Conservation (phyloP, 2,797 vertebrate genomes). For the Hozukius guyotensis region DNA sequence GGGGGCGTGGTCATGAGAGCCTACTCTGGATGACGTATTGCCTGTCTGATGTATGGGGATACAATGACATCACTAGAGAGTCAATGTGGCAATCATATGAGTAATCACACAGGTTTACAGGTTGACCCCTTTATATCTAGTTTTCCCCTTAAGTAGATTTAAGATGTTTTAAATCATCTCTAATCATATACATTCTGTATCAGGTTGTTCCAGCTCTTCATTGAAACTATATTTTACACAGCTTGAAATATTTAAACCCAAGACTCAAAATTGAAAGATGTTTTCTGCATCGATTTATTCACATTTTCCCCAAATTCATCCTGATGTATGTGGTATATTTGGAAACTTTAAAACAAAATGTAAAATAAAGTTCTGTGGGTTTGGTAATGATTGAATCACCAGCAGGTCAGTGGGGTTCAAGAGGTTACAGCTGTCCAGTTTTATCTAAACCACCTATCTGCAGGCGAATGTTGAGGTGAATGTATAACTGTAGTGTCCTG, state of each 20-base stretch:
- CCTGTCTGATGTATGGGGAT: neutral
- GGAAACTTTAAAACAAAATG: neutral
- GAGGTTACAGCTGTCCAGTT: conserved; percentile 10
- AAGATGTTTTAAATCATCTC: neutral
- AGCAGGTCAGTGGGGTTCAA: conserved; percentile 26
- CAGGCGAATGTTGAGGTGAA: conserved; percentile 4
- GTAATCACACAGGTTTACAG: neutral
- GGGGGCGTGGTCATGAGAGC: no score
- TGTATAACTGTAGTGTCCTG: conserved; percentile 15
- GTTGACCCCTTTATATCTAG: neutral
- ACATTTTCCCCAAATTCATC: neutral
- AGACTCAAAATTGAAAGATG: neutral
- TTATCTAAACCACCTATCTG: conserved; percentile 7
- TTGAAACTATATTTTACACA: neutral
- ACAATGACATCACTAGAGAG: neutral
- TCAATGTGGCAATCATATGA: neutral
- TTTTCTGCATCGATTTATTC: neutral
- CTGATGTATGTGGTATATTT: neutral
- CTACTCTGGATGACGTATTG: no score
- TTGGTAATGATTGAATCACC: conserved; percentile 24
- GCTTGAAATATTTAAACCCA: neutral
- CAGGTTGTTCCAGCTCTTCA: neutral
- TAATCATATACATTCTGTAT: neutral
- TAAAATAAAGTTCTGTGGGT: neutral
- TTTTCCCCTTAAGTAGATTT: neutral